Conservation (phyloP, 2,888 invertebrate genomes). For the Volucella inflata region DNA sequence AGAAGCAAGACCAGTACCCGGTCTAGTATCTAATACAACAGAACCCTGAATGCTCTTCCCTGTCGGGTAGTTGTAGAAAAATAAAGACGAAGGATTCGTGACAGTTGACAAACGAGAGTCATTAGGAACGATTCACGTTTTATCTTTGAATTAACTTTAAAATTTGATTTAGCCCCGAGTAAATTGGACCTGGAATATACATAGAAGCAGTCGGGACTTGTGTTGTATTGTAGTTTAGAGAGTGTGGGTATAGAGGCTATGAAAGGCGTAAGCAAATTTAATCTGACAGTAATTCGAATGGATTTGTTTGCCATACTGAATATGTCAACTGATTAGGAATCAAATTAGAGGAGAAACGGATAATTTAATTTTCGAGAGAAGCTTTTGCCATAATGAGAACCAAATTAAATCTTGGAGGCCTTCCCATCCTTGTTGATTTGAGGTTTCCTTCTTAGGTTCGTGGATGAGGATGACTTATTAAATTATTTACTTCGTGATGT, state of each 20-base stretch:
- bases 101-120: slow-evolving; percentile 77
- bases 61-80: not conserved
- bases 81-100: slow-evolving; percentile 64
- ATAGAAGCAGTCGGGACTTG: slow-evolving; percentile 13
- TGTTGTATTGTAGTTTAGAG: slow-evolving; percentile 17
- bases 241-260: not conserved
- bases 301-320: slow-evolving; percentile 59
- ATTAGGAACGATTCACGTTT: slow-evolving; percentile 76
- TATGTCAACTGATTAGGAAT: slow-evolving; percentile 66
- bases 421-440: too few relatives aligned
- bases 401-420: not conserved
- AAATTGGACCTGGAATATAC: slow-evolving; percentile 55
- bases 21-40: not conserved
- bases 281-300: slow-evolving; percentile 59
- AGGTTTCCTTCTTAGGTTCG: too few relatives aligned
- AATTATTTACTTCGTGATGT: too few relatives aligned
- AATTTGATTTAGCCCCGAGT: slow-evolving; percentile 71
- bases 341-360: slow-evolving; percentile 46
- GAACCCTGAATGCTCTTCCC: not conserved
- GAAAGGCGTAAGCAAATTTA: slow-evolving; percentile 32
- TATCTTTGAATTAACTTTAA: slow-evolving; percentile 76
- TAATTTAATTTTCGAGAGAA: slow-evolving; percentile 44
- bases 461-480: too few relatives aligned
- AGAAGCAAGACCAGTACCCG: not conserved
- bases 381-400: slow-evolving; percentile 17